A percentile compares a stretch with the other conserved stretches of the same genome.
These are phyloP conservation scores for Paraplagusia blochii DNA, from an alignment of 2,113 vertebrate genomes.

Conservation along the genomic window DNA sequence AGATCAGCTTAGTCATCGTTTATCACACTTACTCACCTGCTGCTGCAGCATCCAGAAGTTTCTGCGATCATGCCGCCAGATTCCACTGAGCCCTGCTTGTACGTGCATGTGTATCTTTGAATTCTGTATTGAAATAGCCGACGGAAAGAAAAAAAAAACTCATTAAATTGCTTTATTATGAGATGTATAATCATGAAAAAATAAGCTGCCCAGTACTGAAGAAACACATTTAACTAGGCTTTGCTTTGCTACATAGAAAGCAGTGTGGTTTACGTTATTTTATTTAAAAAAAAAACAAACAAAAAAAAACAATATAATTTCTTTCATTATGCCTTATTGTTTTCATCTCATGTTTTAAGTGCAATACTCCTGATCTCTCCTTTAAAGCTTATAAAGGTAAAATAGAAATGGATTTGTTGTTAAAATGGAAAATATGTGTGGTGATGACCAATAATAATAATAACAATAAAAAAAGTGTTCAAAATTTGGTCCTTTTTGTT, in stretches of 20 bases:
- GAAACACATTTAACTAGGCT: conserved; percentile 72
- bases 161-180: conserved; percentile 75
- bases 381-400: conserved; percentile 59
- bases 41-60: conserved; percentile 13
- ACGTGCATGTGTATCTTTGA: conserved; percentile 83
- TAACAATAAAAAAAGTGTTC: conserved; percentile 64
- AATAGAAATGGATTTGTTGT: conserved; percentile 76
- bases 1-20: conserved; percentile 36
- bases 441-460: conserved; percentile 84
- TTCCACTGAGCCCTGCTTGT: conserved; percentile 82
- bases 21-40: conserved; percentile 18
- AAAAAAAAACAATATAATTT: too few species aligned
- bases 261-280: conserved; percentile 43
- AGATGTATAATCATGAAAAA: conserved; percentile 72
- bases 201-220: conserved; percentile 74
- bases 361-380: conserved; percentile 82
- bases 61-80: conserved; percentile 43
- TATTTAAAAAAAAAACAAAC: conserved; percentile 15
- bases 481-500: not conserved
- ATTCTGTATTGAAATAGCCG: conserved; percentile 80
- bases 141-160: conserved; percentile 38
- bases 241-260: conserved; percentile 74
- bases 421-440: conserved; percentile 74
- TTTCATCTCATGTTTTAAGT: conserved; percentile 72
- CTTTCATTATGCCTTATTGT: conserved; percentile 44